Evolutionary conservation across 2,888 invertebrate species (phyloP).

Genomic region (Leptogaster cylindrica): DNA sequence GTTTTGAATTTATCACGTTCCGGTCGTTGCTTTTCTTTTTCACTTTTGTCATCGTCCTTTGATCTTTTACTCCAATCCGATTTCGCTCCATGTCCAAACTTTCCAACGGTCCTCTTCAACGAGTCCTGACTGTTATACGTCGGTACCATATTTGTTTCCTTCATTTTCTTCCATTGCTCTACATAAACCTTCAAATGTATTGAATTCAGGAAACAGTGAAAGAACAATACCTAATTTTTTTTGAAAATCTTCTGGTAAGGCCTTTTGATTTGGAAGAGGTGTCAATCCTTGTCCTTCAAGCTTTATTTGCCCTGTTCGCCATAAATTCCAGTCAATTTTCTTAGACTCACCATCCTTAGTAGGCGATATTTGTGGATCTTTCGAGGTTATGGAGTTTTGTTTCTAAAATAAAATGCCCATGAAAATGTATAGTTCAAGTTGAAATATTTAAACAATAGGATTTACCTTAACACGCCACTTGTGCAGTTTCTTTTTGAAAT

Average conservation of each 20-base stretch:
- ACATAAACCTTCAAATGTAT: constrained; percentile 44
- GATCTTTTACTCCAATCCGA: constrained; percentile 52
- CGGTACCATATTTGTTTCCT: constrained; percentile 68
- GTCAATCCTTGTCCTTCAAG: constrained; percentile 59
- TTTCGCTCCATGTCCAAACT: constrained; percentile 15
- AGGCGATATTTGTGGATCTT: constrained; percentile 53
- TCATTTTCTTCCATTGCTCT: constrained; percentile 85
- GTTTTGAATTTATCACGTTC: constrained; percentile 70
- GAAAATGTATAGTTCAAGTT: too few relatives aligned
- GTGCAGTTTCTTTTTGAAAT: constrained; percentile 81
- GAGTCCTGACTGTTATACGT: constrained; percentile 59
- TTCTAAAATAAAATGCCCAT: constrained; percentile 39
- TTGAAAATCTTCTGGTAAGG: constrained; percentile 81
- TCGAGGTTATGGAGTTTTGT: constrained; percentile 46
- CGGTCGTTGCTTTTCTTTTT: constrained; percentile 68
- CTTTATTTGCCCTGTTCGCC: constrained; percentile 65
- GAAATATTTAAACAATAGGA: background rate
- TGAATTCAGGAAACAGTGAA: too few relatives aligned
- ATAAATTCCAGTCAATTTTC: constrained; percentile 69
- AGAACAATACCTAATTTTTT: constrained; percentile 80
- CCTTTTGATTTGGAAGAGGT: constrained; percentile 68
- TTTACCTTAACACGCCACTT: constrained; percentile 77
- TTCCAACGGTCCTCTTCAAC: constrained; percentile 51
- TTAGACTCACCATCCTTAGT: constrained; percentile 60
- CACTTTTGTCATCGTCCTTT: constrained; percentile 62